Evolutionary conservation across 2,113 vertebrate genomes (phyloP), one percentile per base, ranked within the genome.

Genomic region (Lepisosteus osseus): DNA sequence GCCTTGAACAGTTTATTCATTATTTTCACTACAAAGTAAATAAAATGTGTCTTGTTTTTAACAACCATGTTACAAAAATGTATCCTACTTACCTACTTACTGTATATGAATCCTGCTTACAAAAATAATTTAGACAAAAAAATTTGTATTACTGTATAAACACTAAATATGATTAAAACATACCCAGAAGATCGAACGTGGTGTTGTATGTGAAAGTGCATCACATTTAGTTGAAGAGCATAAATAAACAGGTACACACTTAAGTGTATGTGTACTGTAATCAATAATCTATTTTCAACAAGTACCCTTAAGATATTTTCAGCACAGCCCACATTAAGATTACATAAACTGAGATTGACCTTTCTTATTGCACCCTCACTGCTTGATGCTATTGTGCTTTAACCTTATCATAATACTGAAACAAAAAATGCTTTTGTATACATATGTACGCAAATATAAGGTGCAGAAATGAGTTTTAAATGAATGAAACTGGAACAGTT

Each of bases 271-370:
- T 47, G n/a, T 44, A 42, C 14, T 68, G 47, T 56, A 57, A 69
- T 74, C 72, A 62, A 74, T 74, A 74, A 64, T 69, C 67, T 69
- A 69, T 74, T 74, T 69, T 44, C 67, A 67, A 68, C 67, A 62
- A 51, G 59, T 62, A 67, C 55, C 54, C 47, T 41, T 44, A 59
- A 42, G 67, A 70, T 75, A 70, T 70, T 75, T 61, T 70, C 29
- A 65, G 68, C 55, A 29, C 66, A 68, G 51, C 67, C 72, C 67
- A 73, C 66, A 59, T 54, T 11, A 65, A 45, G 2, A 13, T 74
- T 74, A 74, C 17, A 57, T 70, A 75, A 75, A 75, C 45, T 40
- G 7, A 41, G 14, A 68, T 68, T 68, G 57, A 73, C 72, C 45
- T 73, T 73, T 51, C 42, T 75, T 45, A 8, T 29, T 56, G 11